A percentile compares a stretch with the other conserved stretches of the same genome.
phyloP scores from a whole-genome alignment of 2,888 invertebrate species.

The Baronia brevicornis region DNA sequence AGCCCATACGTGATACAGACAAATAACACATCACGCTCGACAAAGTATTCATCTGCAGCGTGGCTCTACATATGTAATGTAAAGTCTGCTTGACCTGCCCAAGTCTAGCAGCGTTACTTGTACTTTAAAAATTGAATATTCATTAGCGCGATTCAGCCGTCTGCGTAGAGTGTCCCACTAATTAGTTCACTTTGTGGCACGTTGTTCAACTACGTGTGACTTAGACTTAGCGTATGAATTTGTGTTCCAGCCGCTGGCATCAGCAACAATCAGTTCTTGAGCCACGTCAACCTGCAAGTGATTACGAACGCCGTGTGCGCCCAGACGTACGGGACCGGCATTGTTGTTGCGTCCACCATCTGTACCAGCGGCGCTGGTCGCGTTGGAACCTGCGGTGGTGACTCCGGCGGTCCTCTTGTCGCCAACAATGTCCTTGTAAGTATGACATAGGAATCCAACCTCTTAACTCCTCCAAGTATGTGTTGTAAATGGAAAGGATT shows the following conservation, averaged over 20 bases:
- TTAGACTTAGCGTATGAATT: conserved; percentile 9
- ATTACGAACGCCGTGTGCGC: conserved; percentile 45
- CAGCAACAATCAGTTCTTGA: conserved; percentile 36
- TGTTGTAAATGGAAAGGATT: too few relatives aligned
- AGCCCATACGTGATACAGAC: too few relatives aligned
- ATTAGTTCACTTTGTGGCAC: conserved; percentile 1
- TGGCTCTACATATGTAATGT: too few relatives aligned
- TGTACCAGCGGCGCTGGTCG: conserved; percentile 42
- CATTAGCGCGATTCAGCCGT: too few relatives aligned
- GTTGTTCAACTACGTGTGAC: conserved; percentile 3
- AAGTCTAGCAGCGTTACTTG: too few relatives aligned
- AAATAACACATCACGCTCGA: too few relatives aligned
- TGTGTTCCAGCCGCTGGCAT: conserved; percentile 30
- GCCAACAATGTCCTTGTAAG: conserved; percentile 53
- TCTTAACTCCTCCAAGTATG: too few relatives aligned
- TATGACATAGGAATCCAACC: background rate
- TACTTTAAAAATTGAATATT: too few relatives aligned
- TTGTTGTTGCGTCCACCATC: conserved; percentile 33
- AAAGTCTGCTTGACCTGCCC: too few relatives aligned
- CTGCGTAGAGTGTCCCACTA: too few relatives aligned
- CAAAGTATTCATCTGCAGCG: too few relatives aligned
- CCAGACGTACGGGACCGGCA: conserved; percentile 28
- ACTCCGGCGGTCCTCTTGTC: conserved; percentile 45
- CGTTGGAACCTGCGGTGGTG: conserved; percentile 48
- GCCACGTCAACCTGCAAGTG: conserved; percentile 55